Base-by-base conservation (phyloP, 2,888 invertebrate species). In the Acrobasis suavella region DNA sequence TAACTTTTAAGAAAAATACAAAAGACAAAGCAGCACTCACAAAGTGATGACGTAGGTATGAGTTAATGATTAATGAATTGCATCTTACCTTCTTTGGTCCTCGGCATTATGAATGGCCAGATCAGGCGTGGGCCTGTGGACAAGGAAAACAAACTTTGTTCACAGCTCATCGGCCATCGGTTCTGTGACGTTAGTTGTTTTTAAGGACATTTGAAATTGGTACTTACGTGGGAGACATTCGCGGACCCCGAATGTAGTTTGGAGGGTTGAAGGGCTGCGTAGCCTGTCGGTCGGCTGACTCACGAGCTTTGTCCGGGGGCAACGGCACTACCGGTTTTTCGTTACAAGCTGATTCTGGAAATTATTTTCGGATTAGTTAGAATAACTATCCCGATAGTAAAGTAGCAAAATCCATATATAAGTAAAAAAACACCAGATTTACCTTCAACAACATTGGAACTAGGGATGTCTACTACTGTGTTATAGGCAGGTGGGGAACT, bases 201-300 rank as follows among this genome's bases (percentile, higher is more conserved):
- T 22, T 22, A 3, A 22, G 22, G 22, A 22, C 22, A 22, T 22
- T 22, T 22, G 22, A 22, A 22, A 22, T 2, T 42, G 16, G 6
- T 16, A 56, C 56, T 56, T 60, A 60, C 60, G 17, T 51, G 38
- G 39, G 7, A 1, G 60, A 17, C 22, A 51, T 16, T 14, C n/a
- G 51, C n/a, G 60, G 22, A 2, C 64, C 68, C 37, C 71, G 72
- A 59, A 71, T 72, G 63, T 77, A 76, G 17, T 51, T 17, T 2
- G 76, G 77, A 55, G 66, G 67, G 66, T 64, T 72, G 70, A 32
- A 77, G 42, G 72, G 64, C 39, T 65, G 66, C 37, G 78, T 74
- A 10, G 72, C 72, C 67, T 78, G 76, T 32, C 65, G 70, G 56
- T 64, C 72, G 2, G 60, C 60, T 12, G 51, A 51, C 60, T 60